Evolutionary conservation across 2,888 invertebrate genomes (phyloP).

Genomic region (Mechanitis messenoides): DNA sequence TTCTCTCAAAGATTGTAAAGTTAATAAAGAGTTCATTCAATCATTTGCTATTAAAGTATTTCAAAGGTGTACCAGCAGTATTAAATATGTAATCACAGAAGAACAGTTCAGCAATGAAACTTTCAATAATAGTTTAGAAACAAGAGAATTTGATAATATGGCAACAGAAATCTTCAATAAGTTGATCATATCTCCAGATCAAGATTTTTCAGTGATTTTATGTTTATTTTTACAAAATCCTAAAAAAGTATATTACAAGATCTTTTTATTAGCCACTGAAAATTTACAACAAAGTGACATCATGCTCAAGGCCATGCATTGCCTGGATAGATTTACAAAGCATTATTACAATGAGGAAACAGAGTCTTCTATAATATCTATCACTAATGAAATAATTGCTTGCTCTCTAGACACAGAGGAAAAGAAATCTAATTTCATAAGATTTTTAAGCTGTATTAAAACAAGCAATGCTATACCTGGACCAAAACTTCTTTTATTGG

Average conservation of each 20-base stretch:
- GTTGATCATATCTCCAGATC: constrained; percentile 43
- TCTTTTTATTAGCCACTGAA: constrained; percentile 53
- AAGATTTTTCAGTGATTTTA: constrained; percentile 49
- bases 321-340: constrained; percentile 48
- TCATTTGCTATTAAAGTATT: constrained; percentile 47
- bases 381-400: constrained; percentile 43
- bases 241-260: constrained; percentile 46
- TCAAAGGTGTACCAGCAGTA: constrained; percentile 39
- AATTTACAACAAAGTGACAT: constrained; percentile 51
- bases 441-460: constrained; percentile 52
- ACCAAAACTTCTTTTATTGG: constrained; percentile 49
- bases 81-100: constrained; percentile 47
- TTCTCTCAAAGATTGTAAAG: constrained; percentile 34
- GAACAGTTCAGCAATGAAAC: constrained; percentile 45
- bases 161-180: constrained; percentile 61
- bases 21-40: constrained; percentile 38
- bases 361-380: constrained; percentile 50
- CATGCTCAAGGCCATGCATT: constrained; percentile 53
- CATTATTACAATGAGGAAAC: constrained; percentile 55
- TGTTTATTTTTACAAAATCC: constrained; percentile 61
- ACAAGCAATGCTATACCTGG: constrained; percentile 42
- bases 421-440: constrained; percentile 47
- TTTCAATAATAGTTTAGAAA: constrained; percentile 43
- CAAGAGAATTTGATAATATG: constrained; percentile 40
- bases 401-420: constrained; percentile 40